phyloP scores from a whole-genome alignment of 2,113 vertebrate genomes.

The Narcine bancroftii region DNA sequence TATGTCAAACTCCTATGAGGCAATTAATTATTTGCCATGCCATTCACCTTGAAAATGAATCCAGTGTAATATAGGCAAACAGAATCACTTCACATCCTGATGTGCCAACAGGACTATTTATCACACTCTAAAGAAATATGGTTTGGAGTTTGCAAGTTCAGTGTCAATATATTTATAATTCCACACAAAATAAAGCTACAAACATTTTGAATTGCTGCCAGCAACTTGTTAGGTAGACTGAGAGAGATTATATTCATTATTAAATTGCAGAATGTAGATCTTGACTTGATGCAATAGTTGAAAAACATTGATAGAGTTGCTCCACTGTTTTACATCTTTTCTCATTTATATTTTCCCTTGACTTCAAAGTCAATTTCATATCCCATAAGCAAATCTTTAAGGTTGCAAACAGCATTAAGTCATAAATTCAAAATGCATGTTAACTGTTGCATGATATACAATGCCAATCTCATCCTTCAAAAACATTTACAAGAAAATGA shows the following conservation, averaged over 20 bases:
- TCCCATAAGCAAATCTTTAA: not conserved
- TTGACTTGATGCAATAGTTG: not conserved
- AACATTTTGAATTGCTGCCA: not conserved
- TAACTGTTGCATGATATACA: not conserved
- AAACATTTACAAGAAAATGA: not conserved
- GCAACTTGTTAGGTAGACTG: not conserved
- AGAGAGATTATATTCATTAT: not conserved
- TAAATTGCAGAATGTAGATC: not conserved
- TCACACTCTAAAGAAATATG: not conserved
- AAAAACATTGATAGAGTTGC: not conserved
- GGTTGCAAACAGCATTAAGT: not conserved
- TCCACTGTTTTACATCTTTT: not conserved
- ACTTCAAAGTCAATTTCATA: not conserved
- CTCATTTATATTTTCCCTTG: not conserved
- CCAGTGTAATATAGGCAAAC: not conserved
- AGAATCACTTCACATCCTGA: not conserved
- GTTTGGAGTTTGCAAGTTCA: not conserved
- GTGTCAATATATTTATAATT: not conserved
- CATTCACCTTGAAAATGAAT: not conserved
- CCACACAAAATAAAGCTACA: not conserved
- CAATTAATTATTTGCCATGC: no score
- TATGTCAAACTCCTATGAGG: not conserved
- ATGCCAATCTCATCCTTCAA: not conserved
- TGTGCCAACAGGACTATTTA: not conserved
- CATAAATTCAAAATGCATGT: no score